Base-by-base conservation (phyloP, 2,113 vertebrate genomes). In the Chroicocephalus ridibundus region DNA sequence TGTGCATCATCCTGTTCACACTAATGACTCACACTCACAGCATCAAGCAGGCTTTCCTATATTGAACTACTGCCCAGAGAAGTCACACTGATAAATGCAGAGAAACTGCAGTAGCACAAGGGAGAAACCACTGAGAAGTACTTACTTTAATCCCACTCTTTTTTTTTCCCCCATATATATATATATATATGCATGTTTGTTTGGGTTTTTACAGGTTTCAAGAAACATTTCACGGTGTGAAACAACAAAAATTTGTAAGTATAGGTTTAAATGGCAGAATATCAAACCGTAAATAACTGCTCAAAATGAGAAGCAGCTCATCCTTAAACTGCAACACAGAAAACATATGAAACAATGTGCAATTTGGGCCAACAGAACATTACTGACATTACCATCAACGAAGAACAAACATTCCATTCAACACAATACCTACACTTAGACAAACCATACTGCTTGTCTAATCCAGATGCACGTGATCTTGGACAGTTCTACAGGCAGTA, bases 21-120 rank as follows among this genome's bases (percentile, higher is more conserved):
- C 52, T 18, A 84, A 61, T 95, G 95, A 97, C 81, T 97, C 93
- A 95, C 34, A 38, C 69, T 90, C 44, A 46, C 76, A 91, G 86
- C 31, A 10, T 57, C 49, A 84, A 57, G 47, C 34, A 79, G 60
- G 22, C 42, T 62, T 86, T 42, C 54, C 54, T 84, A 1, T 7
- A n/a, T 1, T 87, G 61, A 91, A 88, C 74, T 38, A 58, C 32
- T 61, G 70, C 74, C 78, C 78, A 68, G 57, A 61, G 68, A 70
- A 93, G 57, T 66, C 52, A 61, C 27, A 32, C 31, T 66, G 22
- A 55, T 32, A 94, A 82, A 92, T 19, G 46, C 44, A 69, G 44
- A 86, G 9, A 65, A 93, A 82, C 65, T 82, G 69, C 38, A 81
- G 38, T 3, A 81, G 36, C 27, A 29, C 17, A 71, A 5, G 17